Percentiles rank a stretch among this genome's conserved stretches.
Conservation (phyloP, 2,797 vertebrate genomes). For the Chaetophractus vellerosus region DNA sequence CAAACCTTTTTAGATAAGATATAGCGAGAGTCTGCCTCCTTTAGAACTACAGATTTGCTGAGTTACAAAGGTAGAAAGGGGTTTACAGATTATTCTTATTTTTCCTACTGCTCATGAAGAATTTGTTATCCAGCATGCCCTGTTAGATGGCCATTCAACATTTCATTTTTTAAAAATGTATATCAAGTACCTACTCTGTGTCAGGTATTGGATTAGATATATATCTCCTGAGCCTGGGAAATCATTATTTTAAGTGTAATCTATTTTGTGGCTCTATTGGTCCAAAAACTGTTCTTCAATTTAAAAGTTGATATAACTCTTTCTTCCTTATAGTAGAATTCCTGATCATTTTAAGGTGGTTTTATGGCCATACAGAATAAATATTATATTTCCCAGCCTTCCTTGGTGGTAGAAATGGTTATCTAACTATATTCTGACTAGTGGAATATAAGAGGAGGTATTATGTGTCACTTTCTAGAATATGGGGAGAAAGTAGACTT, state of each 20-base stretch:
- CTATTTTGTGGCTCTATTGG: background rate
- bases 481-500: background rate
- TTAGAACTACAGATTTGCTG: background rate
- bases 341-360: background rate
- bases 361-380: background rate
- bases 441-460: background rate
- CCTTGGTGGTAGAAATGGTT: background rate
- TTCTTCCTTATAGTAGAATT: background rate
- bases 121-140: background rate
- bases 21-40: background rate
- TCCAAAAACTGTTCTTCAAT: slow-evolving; percentile 26
- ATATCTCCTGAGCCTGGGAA: background rate
- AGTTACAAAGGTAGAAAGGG: background rate
- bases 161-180: background rate
- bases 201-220: background rate
- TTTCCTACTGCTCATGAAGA: background rate
- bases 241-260: background rate
- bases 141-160: background rate
- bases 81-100: background rate
- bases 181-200: background rate
- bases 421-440: background rate
- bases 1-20: slow-evolving; percentile 42
- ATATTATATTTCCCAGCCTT: background rate
- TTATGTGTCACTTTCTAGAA: background rate
- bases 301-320: background rate